Base-by-base conservation (phyloP, 2,797 vertebrate genomes). In the Rhincodon typus region DNA sequence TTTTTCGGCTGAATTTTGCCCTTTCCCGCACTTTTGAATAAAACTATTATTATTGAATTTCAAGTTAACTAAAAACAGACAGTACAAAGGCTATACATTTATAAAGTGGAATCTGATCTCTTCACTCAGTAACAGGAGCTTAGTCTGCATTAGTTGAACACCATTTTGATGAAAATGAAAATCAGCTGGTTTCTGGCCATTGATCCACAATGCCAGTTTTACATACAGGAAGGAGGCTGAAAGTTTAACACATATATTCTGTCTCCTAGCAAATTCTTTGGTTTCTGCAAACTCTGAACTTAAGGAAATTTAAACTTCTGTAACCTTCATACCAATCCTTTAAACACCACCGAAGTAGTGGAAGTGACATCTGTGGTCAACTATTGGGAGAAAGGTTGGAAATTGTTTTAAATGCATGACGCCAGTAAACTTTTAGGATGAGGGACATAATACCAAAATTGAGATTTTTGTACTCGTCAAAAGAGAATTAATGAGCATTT, bases 291-390 rank as follows among this genome's bases (percentile, higher is more conserved):
- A 93, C 66, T 38, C 34, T n/a, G 38, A 93, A 8, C 57, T 1
- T 34, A 67, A 93, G 38, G 17, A 93, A 21, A 10, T 93, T 67
- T 67, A 67, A 7, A 13, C 67, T 57, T 38, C 90, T 67, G 90
- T n/a, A 38, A n/a, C 90, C 90, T 67, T 23, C 90, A 23, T 38
- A 38, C 62, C 90, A 67, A 23, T 25, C 62, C 62, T 93, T 67
- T 93, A 38, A 67, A 67, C n/a, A 21, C 34, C 19, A 8, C 19
- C 42, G 6, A 66, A 67, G 23, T 67, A 93, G 57, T 93, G 34
- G 19, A 93, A 42, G 62, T 93, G 62, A 93, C 90, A 67, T 93
- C 88, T 91, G 87, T 66, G 88, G n/a, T 91, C 17, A 91, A 91
- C 62, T 91, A 38, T 30, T n/a, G 57, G 30, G 88, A 66, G 87